Percentiles rank a stretch among this genome's conserved stretches.
phyloP scores from a whole-genome alignment of 2,888 invertebrate genomes.

The Steinernema scapterisci region DNA sequence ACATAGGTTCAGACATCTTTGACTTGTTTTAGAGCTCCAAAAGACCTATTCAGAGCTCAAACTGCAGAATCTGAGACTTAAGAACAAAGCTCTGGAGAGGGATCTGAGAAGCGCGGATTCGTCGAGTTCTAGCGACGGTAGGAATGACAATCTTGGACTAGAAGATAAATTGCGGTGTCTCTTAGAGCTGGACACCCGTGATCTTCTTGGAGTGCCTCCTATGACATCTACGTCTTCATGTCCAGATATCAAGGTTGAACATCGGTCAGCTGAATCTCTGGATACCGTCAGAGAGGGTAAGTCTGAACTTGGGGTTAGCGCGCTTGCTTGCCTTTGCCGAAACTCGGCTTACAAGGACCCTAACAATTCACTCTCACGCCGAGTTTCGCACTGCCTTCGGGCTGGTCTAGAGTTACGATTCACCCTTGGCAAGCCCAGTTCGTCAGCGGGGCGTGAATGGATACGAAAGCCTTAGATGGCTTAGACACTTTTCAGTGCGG shows the following conservation, averaged over 20 bases:
- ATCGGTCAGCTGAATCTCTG: background rate
- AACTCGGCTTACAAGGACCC: too few relatives aligned
- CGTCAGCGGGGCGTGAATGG: too few relatives aligned
- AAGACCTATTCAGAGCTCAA: conserved; percentile 1
- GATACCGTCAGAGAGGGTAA: background rate
- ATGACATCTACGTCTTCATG: background rate
- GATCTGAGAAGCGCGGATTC: background rate
- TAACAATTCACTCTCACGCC: too few relatives aligned
- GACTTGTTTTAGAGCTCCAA: background rate
- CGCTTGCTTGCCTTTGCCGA: too few relatives aligned
- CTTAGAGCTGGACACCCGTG: background rate
- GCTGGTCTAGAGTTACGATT: too few relatives aligned
- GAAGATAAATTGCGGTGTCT: background rate
- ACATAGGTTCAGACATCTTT: too few relatives aligned
- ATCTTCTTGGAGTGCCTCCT: background rate
- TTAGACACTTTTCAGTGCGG: too few relatives aligned
- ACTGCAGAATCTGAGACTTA: background rate
- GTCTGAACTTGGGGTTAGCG: too few relatives aligned
- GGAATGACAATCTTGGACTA: too few relatives aligned
- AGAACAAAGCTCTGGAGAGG: background rate
- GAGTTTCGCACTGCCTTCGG: too few relatives aligned
- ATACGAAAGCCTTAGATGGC: too few relatives aligned
- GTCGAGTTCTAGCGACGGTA: conserved; percentile 1
- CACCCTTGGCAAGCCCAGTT: too few relatives aligned
- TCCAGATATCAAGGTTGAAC: background rate